phyloP scores from a whole-genome alignment of 2,113 vertebrate genomes.

The Hepsetus odoe region DNA sequence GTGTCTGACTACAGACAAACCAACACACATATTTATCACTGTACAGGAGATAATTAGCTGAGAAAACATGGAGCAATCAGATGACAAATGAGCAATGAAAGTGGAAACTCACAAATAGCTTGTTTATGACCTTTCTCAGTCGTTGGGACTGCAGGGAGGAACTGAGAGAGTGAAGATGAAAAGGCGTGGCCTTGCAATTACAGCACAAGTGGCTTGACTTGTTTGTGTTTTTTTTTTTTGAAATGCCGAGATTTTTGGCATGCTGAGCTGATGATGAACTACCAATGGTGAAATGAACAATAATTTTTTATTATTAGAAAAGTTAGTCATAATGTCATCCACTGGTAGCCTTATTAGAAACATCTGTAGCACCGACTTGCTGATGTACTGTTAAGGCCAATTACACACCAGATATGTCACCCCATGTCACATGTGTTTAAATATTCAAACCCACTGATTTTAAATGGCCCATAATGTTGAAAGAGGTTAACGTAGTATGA shows the following conservation, averaged over 20 bases:
- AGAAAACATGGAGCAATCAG: slow-evolving; percentile 60
- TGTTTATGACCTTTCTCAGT: slow-evolving; percentile 57
- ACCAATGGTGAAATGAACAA: neutral
- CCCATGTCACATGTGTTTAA: no score
- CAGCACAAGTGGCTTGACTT: neutral
- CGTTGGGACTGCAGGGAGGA: neutral
- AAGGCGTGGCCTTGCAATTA: neutral
- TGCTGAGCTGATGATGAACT: neutral
- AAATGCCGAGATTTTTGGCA: neutral
- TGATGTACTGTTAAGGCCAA: no score
- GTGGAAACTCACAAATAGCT: slow-evolving; percentile 55
- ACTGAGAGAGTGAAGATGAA: neutral
- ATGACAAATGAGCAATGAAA: slow-evolving; percentile 59
- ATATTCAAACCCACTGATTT: no score
- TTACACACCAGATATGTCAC: no score
- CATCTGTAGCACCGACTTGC: no score
- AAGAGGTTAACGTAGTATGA: no score
- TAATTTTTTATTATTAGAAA: no score
- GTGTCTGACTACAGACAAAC: slow-evolving; percentile 52
- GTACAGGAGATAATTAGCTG: slow-evolving; percentile 67
- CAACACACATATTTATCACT: slow-evolving; percentile 64
- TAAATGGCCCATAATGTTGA: no score
- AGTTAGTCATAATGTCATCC: no score
- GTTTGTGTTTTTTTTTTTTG: neutral
- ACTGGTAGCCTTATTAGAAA: neutral